Evolutionary conservation across 2,797 vertebrate species (phyloP).

Genomic region (Myripristis jacobus): DNA sequence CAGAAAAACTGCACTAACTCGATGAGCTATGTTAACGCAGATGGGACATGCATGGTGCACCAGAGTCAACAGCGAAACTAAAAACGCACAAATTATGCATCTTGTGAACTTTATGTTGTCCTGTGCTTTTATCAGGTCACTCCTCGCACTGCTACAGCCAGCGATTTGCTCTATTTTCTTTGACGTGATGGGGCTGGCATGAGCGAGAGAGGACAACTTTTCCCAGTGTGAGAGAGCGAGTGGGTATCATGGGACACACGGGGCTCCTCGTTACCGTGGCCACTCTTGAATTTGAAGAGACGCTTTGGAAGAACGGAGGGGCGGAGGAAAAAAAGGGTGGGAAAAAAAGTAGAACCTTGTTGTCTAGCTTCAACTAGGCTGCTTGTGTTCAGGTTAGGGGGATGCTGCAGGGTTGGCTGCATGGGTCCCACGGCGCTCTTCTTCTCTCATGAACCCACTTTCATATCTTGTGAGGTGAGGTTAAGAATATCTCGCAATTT

Average conservation of each 20-base stretch:
- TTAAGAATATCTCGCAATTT: slow-evolving; percentile 22
- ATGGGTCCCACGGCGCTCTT: slow-evolving; percentile 22
- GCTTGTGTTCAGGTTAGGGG: slow-evolving; percentile 32
- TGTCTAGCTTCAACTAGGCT: slow-evolving; percentile 43
- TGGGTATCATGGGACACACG: background rate
- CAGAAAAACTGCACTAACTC: background rate
- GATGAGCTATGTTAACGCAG: too few species aligned
- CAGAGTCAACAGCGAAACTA: too few species aligned
- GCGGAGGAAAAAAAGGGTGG: slow-evolving; percentile 32
- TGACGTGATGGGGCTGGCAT: background rate
- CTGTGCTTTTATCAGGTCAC: background rate
- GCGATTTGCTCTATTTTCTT: background rate
- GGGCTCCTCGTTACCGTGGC: slow-evolving; percentile 30
- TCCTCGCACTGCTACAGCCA: too few species aligned
- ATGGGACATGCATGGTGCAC: background rate
- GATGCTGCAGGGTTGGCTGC: slow-evolving; percentile 50
- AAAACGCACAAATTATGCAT: background rate
- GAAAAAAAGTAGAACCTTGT: slow-evolving; percentile 31
- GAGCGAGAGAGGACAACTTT: background rate
- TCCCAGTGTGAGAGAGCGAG: background rate
- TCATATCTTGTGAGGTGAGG: slow-evolving; percentile 30
- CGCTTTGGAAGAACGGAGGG: slow-evolving; percentile 11
- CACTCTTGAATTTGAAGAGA: slow-evolving; percentile 17
- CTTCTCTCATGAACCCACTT: slow-evolving; percentile 38
- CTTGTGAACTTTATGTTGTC: background rate